Percentiles rank a stretch among this genome's conserved stretches.
Conservation (phyloP, 2,797 vertebrate genomes). For the Sebastes nivosus region DNA sequence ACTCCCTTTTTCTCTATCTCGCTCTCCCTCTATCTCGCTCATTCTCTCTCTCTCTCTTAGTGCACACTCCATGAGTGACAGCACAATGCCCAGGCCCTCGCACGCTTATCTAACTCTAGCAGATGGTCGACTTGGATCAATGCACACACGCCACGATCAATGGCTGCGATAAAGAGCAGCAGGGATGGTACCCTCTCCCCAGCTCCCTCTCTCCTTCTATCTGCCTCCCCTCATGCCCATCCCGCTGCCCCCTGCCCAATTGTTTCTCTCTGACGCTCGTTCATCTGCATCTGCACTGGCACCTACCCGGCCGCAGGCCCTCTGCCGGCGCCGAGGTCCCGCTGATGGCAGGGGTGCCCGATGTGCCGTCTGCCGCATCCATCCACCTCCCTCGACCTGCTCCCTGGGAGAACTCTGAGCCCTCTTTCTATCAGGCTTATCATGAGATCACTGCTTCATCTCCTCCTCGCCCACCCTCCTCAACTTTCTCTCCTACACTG, state of each 20-base stretch:
- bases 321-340: constrained; percentile 63
- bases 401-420: constrained; percentile 73
- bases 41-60: constrained; percentile 79
- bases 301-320: constrained; percentile 65
- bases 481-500: constrained; percentile 67
- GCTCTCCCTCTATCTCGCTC: constrained; percentile 75
- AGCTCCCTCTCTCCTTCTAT: constrained; percentile 77
- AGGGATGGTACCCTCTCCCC: constrained; percentile 95
- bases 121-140: constrained; percentile 99
- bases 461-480: constrained; percentile 73
- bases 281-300: constrained; percentile 84
- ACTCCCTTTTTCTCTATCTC: constrained; percentile 86
- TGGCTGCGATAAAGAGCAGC: constrained; percentile 99
- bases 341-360: constrained; percentile 65
- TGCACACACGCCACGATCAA: constrained; percentile 99
- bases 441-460: constrained; percentile 79
- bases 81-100: constrained; percentile 99
- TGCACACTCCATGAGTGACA: constrained; percentile 95
- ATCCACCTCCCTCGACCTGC: constrained; percentile 69
- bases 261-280: constrained; percentile 76
- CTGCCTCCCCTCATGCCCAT: constrained; percentile 81
- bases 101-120: constrained; percentile 99
- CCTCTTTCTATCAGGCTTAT: constrained; percentile 80
- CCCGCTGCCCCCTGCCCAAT: constrained; percentile 81
- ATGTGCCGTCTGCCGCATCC: constrained; percentile 62